Evolutionary conservation across 2,888 invertebrate genomes (phyloP).

Genomic region (Pomacea canaliculata): DNA sequence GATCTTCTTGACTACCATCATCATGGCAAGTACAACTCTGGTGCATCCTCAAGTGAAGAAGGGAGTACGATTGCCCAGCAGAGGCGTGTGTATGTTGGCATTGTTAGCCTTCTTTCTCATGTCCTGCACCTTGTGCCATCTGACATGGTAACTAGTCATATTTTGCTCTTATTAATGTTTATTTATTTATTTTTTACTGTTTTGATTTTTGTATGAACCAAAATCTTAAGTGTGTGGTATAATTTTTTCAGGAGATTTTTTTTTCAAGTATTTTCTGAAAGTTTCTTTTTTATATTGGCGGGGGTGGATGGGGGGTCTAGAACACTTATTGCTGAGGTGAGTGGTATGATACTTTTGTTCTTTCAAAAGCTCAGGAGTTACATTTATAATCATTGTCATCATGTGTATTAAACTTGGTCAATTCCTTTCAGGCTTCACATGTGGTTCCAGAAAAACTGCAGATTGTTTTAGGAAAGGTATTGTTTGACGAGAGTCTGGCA

Average conservation of each 20-base stretch:
- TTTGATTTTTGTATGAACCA: background rate
- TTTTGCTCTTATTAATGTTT: background rate
- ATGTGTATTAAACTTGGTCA: too few species aligned
- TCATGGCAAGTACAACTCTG: constrained; percentile 31
- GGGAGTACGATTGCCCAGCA: constrained; percentile 50
- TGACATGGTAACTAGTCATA: constrained; percentile 47
- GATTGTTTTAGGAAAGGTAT: constrained; percentile 43
- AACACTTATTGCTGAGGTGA: too few species aligned
- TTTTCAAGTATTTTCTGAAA: too few species aligned
- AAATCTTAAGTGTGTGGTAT: background rate
- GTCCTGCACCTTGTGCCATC: constrained; percentile 57
- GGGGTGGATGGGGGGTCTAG: too few species aligned
- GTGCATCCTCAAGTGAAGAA: constrained; percentile 19
- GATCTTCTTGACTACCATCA: constrained; percentile 60
- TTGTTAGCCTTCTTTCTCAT: constrained; percentile 47
- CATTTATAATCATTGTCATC: too few species aligned
- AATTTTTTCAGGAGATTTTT: too few species aligned
- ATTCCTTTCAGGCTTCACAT: too few species aligned
- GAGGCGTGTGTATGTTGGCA: constrained; percentile 57
- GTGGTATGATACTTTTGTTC: too few species aligned
- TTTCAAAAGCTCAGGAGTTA: too few species aligned
- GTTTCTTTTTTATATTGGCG: too few species aligned
- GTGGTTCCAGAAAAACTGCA: constrained; percentile 55
- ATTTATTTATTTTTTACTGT: background rate
- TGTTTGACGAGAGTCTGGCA: constrained; percentile 60